Conservation (phyloP, 37 sponge, comb jelly and placozoan species). For the Eunapius fragilis region DNA sequence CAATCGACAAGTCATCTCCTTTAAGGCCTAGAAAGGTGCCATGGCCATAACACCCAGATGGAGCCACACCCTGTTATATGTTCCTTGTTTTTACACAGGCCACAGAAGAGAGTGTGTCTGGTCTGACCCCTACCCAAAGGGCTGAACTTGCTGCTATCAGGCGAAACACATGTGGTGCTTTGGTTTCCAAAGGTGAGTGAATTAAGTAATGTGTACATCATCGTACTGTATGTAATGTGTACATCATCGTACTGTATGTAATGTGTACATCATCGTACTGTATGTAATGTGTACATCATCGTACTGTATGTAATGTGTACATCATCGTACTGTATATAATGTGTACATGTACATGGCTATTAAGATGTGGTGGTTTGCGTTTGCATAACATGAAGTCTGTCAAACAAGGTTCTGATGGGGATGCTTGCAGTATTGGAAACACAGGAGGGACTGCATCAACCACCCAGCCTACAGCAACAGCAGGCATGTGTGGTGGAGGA, state of each 20-base stretch:
- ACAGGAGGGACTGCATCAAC: no score
- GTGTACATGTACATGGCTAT: background rate
- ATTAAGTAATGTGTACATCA: background rate
- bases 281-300: background rate
- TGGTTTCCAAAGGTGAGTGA: background rate
- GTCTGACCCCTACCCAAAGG: conserved; percentile 19
- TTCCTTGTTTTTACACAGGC: background rate
- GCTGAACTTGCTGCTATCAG: conserved; percentile 38
- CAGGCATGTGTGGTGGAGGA: no score
- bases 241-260: no score
- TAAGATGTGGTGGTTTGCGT: no score
- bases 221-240: background rate
- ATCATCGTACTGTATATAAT: background rate
- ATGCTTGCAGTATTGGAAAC: no score
- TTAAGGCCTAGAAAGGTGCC: background rate
- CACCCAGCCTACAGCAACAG: no score
- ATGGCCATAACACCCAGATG: background rate
- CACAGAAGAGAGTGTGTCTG: background rate
- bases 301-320: background rate
- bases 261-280: background rate
- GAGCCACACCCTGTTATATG: background rate
- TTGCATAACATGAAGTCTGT: no score
- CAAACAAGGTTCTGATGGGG: no score
- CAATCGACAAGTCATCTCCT: background rate
- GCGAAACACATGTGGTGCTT: conserved; percentile 2